Percentiles rank a stretch among this genome's conserved stretches.
Conservation (phyloP, 2,888 invertebrate species). For the Drosophila kanekoi region DNA sequence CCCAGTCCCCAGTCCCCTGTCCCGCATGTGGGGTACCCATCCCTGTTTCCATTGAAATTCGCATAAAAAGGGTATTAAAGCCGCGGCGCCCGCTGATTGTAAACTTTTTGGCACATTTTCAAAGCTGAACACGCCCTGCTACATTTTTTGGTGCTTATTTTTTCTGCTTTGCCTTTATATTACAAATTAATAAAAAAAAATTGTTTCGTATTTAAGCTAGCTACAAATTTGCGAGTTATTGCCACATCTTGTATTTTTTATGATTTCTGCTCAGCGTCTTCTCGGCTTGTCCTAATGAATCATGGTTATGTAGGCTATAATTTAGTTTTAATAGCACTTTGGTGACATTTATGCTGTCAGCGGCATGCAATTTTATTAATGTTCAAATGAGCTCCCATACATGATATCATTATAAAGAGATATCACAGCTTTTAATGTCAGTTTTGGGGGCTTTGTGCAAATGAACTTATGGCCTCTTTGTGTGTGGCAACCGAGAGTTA, state of each 20-base stretch:
- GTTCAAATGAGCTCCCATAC: constrained; percentile 66
- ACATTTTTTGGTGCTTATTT: constrained; percentile 34
- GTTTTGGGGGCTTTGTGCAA: constrained; percentile 47
- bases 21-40: background rate
- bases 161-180: constrained; percentile 45
- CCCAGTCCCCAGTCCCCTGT: background rate
- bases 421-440: constrained; percentile 63
- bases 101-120: constrained; percentile 67
- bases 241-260: constrained; percentile 56
- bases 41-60: constrained; percentile 60
- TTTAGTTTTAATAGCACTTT: constrained; percentile 79
- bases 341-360: constrained; percentile 81
- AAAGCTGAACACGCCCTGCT: constrained; percentile 51
- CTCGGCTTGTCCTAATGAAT: constrained; percentile 63
- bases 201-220: constrained; percentile 62
- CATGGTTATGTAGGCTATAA: constrained; percentile 79
- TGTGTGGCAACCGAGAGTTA: constrained; percentile 14
- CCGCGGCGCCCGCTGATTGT: constrained; percentile 53
- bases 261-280: constrained; percentile 45
- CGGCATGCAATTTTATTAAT: constrained; percentile 77
- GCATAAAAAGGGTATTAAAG: constrained; percentile 71
- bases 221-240: constrained; percentile 74
- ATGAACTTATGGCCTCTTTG: constrained; percentile 48
- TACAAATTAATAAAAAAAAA: constrained; percentile 73
- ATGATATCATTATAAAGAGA: constrained; percentile 73